Conservation (phyloP, 2,888 invertebrate genomes). For the Mythimna vitellina region DNA sequence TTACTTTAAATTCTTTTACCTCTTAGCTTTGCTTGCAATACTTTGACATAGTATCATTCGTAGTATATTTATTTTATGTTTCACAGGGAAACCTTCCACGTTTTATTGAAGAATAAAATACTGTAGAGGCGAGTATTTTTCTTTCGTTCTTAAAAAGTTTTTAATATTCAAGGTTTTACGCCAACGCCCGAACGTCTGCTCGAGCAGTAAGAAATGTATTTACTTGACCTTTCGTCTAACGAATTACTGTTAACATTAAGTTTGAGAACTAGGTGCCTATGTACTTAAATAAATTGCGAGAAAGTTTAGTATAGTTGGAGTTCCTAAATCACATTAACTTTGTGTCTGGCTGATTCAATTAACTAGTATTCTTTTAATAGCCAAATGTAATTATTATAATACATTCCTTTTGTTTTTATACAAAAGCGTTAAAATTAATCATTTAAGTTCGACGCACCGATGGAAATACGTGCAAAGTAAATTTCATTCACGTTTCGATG, state of each 20-base stretch:
- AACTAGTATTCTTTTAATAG: not conserved
- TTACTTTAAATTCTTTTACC: slow-evolving; percentile 88
- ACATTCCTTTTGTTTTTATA: not conserved
- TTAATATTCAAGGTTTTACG: slow-evolving; percentile 38
- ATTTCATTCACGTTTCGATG: slow-evolving; percentile 81
- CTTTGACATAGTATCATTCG: slow-evolving; percentile 81
- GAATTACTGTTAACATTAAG: slow-evolving; percentile 18
- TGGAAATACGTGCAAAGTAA: slow-evolving; percentile 75
- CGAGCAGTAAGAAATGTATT: slow-evolving; percentile 18
- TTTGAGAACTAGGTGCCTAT: slow-evolving; percentile 12
- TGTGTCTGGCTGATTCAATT: slow-evolving; percentile 5
- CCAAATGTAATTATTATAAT: not conserved
- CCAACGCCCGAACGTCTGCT: slow-evolving; percentile 12
- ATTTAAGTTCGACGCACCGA: slow-evolving; percentile 47
- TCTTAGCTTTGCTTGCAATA: slow-evolving; percentile 84
- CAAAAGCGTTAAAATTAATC: slow-evolving; percentile 23
- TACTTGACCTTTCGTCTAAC: slow-evolving; percentile 29
- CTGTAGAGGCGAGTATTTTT: slow-evolving; percentile 39
- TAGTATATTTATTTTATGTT: slow-evolving; percentile 73
- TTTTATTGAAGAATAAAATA: slow-evolving; percentile 44
- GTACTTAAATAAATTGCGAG: slow-evolving; percentile 22
- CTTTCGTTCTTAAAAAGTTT: slow-evolving; percentile 24
- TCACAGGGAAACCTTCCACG: slow-evolving; percentile 62
- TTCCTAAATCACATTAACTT: slow-evolving; percentile 13
- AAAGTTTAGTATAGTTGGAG: slow-evolving; percentile 5